phyloP scores from a whole-genome alignment of 1,140 invertebrate species.

The Ceratina calcarata region DNA sequence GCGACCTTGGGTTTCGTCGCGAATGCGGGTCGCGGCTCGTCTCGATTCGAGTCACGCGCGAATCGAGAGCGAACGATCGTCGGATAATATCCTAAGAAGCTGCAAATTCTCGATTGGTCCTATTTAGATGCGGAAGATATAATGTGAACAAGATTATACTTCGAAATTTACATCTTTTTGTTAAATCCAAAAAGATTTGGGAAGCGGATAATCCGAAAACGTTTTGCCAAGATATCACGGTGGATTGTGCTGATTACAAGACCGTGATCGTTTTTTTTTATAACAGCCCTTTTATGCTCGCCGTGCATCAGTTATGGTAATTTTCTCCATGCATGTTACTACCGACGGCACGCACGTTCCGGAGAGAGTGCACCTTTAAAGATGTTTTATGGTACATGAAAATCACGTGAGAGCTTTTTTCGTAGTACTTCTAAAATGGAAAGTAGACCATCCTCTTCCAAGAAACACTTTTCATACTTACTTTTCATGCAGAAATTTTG shows the following conservation, averaged over 20 bases:
- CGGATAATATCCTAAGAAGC: background rate
- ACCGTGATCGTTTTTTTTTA: conserved; percentile 1
- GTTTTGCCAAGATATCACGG: conserved; percentile 29
- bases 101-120: background rate
- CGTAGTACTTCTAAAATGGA: background rate
- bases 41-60: background rate
- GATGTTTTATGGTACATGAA: background rate
- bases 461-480: no score
- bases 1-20: background rate
- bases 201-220: background rate
- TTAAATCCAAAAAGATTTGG: background rate
- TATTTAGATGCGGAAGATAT: no score
- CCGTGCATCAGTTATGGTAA: background rate
- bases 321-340: background rate
- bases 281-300: background rate
- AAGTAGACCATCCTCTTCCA: background rate
- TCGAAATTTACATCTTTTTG: no score
- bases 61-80: conserved; percentile 34
- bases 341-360: no score
- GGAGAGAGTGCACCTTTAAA: background rate
- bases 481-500: no score
- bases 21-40: background rate
- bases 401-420: background rate
- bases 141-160: no score
- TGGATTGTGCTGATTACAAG: conserved; percentile 31